Evolutionary conservation across 2,888 invertebrate genomes (phyloP).

Genomic region (Lamellibrachia satsuma): DNA sequence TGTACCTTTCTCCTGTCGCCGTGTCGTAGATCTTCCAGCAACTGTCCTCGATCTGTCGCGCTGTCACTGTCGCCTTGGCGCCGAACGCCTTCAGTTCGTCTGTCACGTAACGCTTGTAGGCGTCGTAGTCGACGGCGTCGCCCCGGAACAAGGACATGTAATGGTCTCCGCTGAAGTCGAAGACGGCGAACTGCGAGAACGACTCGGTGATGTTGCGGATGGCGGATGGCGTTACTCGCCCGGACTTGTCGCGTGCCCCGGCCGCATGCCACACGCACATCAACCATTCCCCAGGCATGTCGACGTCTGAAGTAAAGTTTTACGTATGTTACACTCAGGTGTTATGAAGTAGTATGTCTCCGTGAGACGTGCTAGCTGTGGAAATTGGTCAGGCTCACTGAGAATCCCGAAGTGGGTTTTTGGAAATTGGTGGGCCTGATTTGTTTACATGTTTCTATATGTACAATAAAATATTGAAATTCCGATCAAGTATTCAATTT

Average conservation of each 20-base stretch:
- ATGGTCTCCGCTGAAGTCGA: neutral
- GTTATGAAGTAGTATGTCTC: too few relatives aligned
- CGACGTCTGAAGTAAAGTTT: neutral
- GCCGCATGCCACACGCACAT: slow-evolving; percentile 43
- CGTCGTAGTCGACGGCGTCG: neutral
- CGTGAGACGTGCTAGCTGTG: too few relatives aligned
- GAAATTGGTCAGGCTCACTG: too few relatives aligned
- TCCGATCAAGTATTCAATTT: too few relatives aligned
- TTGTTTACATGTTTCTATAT: too few relatives aligned
- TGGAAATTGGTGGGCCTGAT: too few relatives aligned
- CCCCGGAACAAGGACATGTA: neutral
- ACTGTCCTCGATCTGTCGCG: slow-evolving; percentile 18
- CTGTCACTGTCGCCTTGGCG: neutral
- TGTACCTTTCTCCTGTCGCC: slow-evolving; percentile 25
- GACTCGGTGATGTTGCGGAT: neutral
- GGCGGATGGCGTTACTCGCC: neutral
- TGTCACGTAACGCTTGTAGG: neutral
- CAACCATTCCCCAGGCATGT: slow-evolving; percentile 30
- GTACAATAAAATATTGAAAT: too few relatives aligned
- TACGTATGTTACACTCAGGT: neutral
- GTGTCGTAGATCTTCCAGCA: slow-evolving; percentile 29
- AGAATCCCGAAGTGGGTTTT: too few relatives aligned
- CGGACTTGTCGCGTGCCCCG: slow-evolving; percentile 25
- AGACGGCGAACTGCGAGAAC: neutral
- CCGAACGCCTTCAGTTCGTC: neutral